Evolutionary conservation across 2,113 vertebrate genomes (phyloP).

Genomic region (Orthonyx spaldingii): DNA sequence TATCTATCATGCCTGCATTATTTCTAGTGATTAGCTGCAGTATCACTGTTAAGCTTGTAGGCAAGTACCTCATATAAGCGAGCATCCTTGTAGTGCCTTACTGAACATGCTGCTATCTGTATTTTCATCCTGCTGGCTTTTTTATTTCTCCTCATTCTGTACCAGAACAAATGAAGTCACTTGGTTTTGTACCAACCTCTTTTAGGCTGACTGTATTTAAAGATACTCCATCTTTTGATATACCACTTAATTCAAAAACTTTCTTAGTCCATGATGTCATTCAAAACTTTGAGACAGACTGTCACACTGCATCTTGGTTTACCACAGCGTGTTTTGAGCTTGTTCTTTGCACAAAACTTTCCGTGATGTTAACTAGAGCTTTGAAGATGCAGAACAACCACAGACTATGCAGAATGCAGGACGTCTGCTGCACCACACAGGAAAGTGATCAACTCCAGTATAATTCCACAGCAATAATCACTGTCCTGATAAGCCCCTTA

Average conservation of each 20-base stretch:
- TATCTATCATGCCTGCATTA: slow-evolving; percentile 63
- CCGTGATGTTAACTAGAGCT: background rate
- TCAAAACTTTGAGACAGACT: background rate
- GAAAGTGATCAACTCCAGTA: background rate
- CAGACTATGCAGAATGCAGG: background rate
- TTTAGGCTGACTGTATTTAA: background rate
- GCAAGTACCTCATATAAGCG: slow-evolving; percentile 13
- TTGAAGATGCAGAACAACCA: background rate
- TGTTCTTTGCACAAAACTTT: background rate
- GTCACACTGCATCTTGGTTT: background rate
- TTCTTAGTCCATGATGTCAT: background rate
- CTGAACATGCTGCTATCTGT: slow-evolving; percentile 15
- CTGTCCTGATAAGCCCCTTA: background rate
- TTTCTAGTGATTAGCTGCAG: slow-evolving; percentile 61
- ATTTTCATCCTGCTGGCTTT: background rate
- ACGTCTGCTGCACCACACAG: background rate
- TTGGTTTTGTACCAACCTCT: background rate
- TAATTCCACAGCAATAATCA: background rate
- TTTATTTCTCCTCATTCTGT: background rate
- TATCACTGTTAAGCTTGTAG: slow-evolving; percentile 54
- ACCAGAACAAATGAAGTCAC: background rate
- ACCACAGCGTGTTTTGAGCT: background rate
- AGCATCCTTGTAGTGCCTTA: slow-evolving; percentile 16
- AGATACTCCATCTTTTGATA: background rate
- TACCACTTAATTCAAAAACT: background rate